Evolutionary conservation across 2,797 vertebrate species (phyloP).

Genomic region (Buceros bicornis): DNA sequence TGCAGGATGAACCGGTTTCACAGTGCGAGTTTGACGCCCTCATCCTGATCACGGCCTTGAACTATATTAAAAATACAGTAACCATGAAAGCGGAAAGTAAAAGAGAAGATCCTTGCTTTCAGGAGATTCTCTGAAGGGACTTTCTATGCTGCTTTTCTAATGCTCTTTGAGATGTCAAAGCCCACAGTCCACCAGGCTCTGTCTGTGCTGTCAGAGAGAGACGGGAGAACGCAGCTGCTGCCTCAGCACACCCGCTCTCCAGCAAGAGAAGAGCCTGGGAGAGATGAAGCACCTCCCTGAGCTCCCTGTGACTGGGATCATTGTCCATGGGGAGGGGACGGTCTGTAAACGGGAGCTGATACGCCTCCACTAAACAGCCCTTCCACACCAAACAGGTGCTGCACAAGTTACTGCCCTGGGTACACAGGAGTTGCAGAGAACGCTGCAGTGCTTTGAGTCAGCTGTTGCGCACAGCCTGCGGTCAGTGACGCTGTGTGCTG

Average conservation of each 20-base stretch:
- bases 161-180: neutral
- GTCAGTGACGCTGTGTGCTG: neutral
- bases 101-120: neutral
- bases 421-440: neutral
- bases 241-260: neutral
- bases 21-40: neutral
- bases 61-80: neutral
- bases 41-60: neutral
- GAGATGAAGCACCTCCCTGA: neutral
- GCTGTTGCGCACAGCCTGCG: neutral
- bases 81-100: neutral
- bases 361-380: neutral
- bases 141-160: neutral
- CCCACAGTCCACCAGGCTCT: neutral
- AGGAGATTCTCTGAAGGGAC: neutral
- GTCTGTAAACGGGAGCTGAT: neutral
- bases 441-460: fast-evolving
- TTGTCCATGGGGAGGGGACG: neutral
- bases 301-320: neutral
- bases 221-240: neutral
- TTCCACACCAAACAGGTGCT: neutral
- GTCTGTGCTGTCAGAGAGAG: neutral
- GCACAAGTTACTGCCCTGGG: neutral
- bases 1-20: neutral
- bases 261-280: neutral